These are phyloP conservation scores for Drosophila algonquin DNA, from an alignment of 2,888 invertebrate genomes.

Conservation along the genomic window DNA sequence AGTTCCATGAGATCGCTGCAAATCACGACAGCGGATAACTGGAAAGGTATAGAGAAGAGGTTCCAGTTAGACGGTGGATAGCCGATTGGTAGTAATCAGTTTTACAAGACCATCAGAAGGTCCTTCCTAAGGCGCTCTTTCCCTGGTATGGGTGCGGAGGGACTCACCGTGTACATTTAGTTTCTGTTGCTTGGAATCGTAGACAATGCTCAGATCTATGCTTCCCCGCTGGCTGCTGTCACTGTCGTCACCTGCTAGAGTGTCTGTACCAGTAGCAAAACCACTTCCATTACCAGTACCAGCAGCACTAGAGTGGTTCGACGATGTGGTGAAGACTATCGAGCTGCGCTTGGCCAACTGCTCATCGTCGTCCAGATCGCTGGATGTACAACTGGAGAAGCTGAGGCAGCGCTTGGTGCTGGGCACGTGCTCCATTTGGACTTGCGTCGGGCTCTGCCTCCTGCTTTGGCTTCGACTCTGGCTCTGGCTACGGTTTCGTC, in stretches of 20 bases:
- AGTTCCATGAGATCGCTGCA: constrained; percentile 87
- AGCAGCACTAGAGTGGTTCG: constrained; percentile 4
- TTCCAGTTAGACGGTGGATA: background rate
- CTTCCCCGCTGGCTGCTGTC: constrained; percentile 83
- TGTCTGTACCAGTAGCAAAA: too few species aligned
- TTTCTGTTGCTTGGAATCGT: constrained; percentile 85
- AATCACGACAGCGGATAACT: constrained; percentile 91
- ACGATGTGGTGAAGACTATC: constrained; percentile 32
- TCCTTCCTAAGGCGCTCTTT: too few species aligned
- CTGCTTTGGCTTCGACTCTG: background rate
- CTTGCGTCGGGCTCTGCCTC: background rate
- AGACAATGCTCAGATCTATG: constrained; percentile 87
- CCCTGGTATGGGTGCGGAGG: constrained; percentile 15
- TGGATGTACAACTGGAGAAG: constrained; percentile 85
- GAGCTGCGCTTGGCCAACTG: constrained; percentile 85
- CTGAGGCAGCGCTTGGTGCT: constrained; percentile 86
- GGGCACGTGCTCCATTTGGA: constrained; percentile 81
- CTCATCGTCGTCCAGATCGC: constrained; percentile 83
- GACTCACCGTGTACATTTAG: constrained; percentile 90
- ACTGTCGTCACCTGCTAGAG: background rate
- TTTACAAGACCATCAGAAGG: too few species aligned
- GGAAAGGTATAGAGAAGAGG: constrained; percentile 49
- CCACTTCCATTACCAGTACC: constrained; percentile 65
- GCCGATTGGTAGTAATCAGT: constrained; percentile 27
- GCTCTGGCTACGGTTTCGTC: background rate